A percentile compares a stretch with the other conserved stretches of the same genome.
phyloP scores from a whole-genome alignment of 2,888 invertebrate species.

The Polymixis lichenea region DNA sequence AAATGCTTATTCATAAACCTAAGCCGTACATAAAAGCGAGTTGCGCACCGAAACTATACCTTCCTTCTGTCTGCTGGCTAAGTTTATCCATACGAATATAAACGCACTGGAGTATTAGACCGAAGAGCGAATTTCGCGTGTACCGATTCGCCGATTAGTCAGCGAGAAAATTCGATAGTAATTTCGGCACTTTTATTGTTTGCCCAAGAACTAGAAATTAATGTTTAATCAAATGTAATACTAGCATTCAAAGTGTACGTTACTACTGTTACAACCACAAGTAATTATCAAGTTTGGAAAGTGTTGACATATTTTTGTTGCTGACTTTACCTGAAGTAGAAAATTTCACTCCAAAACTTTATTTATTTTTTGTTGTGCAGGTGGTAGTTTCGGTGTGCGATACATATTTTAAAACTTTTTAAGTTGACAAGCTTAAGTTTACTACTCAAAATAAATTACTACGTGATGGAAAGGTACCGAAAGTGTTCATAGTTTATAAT shows the following conservation, averaged over 20 bases:
- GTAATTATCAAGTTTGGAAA: neutral
- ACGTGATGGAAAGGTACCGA: constrained; percentile 38
- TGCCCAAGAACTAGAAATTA: too few species aligned
- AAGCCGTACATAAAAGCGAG: constrained; percentile 17
- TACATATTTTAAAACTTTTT: constrained; percentile 1
- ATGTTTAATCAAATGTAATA: constrained; percentile 26
- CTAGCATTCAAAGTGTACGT: neutral
- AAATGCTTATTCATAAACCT: constrained; percentile 52
- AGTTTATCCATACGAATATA: neutral
- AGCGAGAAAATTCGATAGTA: neutral
- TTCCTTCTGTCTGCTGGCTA: neutral
- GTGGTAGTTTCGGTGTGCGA: constrained; percentile 13
- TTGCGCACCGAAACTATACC: constrained; percentile 16
- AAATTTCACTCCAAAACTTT: neutral
- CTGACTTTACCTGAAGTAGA: neutral
- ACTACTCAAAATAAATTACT: constrained; percentile 61
- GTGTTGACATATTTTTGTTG: neutral
- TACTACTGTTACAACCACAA: neutral
- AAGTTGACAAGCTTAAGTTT: constrained; percentile 40
- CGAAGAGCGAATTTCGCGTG: constrained; percentile 8
- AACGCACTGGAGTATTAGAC: neutral
- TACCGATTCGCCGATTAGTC: neutral
- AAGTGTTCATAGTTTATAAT: constrained; percentile 16
- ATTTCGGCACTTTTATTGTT: neutral
- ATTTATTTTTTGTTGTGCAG: neutral